Base-by-base conservation (phyloP, 1,140 invertebrate species). In the Dinoponera quadriceps region DNA sequence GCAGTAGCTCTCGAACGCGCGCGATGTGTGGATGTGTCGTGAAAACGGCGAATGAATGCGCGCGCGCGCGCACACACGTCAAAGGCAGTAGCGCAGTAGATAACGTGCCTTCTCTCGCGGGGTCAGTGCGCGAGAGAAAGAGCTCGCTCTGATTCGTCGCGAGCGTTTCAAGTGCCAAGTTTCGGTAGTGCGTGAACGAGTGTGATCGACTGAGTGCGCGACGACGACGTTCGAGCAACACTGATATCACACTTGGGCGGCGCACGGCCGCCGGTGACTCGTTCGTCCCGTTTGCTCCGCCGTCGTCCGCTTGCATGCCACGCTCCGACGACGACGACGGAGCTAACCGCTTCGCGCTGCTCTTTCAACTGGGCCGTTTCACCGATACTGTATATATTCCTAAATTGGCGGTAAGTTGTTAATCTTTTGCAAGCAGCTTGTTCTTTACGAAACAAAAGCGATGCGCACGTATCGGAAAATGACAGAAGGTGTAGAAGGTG, bases 401-500 rank as follows among this genome's bases (percentile, higher is more conserved):
- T 82, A 75, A 68, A 80, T 68, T 84, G 84, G 82, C 82, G 87
- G 88, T 88, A 75, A 88, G 83, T 88, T 82, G 51, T 71, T 55
- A 65, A 55, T 82, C 75, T 81, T 82, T 49, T 48, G 69, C 20
- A 66, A 13, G n/a, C 2, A 55, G 29, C 59, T 29, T 55, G 9
- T 18, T 51, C 82, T 18, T 38, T 29, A 16, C 20, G 18, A 4
- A 13, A 1, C 48, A 14, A 48, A 65, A 14, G 48, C 11, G 16
- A 33, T 3, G 2, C n/a, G 20, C 57, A 60, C 33, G 16, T 7
- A 33, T 33, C 33, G 7, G 7, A 44, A 44, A 11, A 7, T 7
- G 11, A 44, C 38, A 11, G n/a, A n/a, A 44, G 38, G 9, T 44
- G 38, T 44, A 44, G 38, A 44, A 33, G 20, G 59, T 27, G 27